Base-by-base conservation (phyloP, 2,888 invertebrate species). In the Drepana falcataria region DNA sequence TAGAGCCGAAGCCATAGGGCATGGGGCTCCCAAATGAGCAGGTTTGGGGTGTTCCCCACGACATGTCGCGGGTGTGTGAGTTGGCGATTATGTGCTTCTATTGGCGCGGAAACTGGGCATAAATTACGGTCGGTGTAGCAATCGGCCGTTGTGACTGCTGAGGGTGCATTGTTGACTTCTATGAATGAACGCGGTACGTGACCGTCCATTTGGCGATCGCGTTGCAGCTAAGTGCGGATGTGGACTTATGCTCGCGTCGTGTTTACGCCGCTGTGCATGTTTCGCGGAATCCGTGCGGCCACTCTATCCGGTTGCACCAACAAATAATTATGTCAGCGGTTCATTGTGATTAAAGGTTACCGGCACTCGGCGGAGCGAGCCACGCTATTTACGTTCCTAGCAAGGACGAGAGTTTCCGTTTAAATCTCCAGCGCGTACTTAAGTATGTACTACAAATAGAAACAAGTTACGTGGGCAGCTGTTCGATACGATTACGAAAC, bases 21-120 rank as follows among this genome's bases (percentile, higher is more conserved):
- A 60, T 83, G 77, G 73, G 85, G 77, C 78, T 88, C 91, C 91
- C 91, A 91, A 91, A 91, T 90, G 87, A 79, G 77, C 91, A 91
- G 91, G 91, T 79, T 77, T 60, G 48, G 52, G 56, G 48, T 55
- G 35, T 57, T 48, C 48, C 48, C n/a, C 48, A 5, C 49, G 35
- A 52, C 9, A 55, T 55, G 62, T 48, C 41, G 35, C 48, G 34
- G 44, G 55, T 48, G 34, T 48, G 34, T 33, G 57, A 49, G 34
- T 21, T 58, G 49, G 44, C 51, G 49, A 55, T 59, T 7, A 47
- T 54, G 59, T 49, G 55, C 63, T 63, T 60, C 55, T 57, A 59
- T 65, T 63, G 68, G 57, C 55, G 63, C 72, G 82, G 78, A 81
- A 81, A 74, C 65, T 64, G 66, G 77, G 63, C 75, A 78, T 76